phyloP scores from a whole-genome alignment of 1,140 invertebrate species.

The Homarus americanus region DNA sequence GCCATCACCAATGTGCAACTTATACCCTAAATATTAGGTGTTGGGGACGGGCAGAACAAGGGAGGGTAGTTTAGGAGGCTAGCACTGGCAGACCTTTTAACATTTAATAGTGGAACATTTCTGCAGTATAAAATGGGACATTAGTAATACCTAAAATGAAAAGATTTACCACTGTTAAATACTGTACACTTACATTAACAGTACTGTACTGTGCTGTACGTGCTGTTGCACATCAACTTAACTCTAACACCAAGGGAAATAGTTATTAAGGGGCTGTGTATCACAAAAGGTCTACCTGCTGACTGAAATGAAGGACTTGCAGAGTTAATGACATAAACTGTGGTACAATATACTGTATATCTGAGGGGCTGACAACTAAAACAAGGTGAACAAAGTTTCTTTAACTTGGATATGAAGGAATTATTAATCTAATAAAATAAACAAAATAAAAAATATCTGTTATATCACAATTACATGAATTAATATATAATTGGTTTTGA shows the following conservation, averaged over 20 bases:
- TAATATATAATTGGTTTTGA: neutral
- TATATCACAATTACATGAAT: neutral
- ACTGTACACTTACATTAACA: no score
- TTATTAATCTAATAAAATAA: neutral
- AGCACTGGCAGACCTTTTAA: constrained; percentile 47
- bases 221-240: neutral
- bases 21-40: constrained; percentile 64
- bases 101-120: neutral
- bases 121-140: neutral
- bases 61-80: constrained; percentile 48
- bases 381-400: neutral
- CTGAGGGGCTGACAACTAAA: neutral
- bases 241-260: neutral
- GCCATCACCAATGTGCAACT: constrained; percentile 69
- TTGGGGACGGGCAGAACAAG: constrained; percentile 54
- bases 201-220: neutral
- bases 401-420: constrained; percentile 3
- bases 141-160: neutral
- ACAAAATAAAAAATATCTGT: neutral
- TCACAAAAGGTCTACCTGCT: constrained; percentile 47
- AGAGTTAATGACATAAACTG: constrained; percentile 44
- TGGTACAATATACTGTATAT: constrained; percentile 38
- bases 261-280: no score
- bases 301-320: constrained; percentile 40
- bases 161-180: neutral